Conservation (phyloP, 2,113 vertebrate species). For the Oryzias celebensis region DNA sequence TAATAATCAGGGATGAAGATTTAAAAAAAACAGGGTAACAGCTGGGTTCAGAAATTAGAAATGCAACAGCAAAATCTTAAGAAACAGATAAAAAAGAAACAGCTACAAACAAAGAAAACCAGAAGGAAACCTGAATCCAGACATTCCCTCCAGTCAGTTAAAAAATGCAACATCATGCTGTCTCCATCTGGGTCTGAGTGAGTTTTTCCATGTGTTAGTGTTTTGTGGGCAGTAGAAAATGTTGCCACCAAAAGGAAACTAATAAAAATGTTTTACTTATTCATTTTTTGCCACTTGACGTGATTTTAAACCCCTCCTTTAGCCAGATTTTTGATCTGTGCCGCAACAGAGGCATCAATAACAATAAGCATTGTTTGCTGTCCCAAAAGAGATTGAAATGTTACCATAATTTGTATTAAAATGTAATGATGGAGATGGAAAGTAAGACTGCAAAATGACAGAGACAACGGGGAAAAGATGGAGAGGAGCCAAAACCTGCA, state of each 20-base stretch:
- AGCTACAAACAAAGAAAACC: no score
- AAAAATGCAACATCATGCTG: slow-evolving; percentile 19
- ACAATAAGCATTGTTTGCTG: slow-evolving; percentile 35
- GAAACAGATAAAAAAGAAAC: no score
- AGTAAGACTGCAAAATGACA: slow-evolving; percentile 7
- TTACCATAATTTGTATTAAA: slow-evolving; percentile 36
- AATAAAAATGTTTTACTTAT: slow-evolving; percentile 17
- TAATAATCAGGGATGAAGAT: no score
- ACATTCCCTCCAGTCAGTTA: slow-evolving; percentile 18
- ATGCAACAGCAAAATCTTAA: no score
- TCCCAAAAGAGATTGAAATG: slow-evolving; percentile 42
- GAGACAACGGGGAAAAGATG: background rate
- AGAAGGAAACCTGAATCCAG: no score
- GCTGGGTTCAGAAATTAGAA: no score
- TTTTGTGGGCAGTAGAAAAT: no score
- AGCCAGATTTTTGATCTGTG: slow-evolving; percentile 14
- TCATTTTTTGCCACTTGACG: slow-evolving; percentile 21
- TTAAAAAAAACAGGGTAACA: no score
- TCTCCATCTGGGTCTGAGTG: background rate
- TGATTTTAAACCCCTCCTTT: slow-evolving; percentile 33
- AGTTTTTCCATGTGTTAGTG: slow-evolving; percentile 20
- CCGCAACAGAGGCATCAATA: slow-evolving; percentile 21
- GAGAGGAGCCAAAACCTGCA: background rate
- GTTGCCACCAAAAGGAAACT: slow-evolving; percentile 32
- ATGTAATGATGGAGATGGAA: slow-evolving; percentile 15